Base-by-base conservation (phyloP, 2,113 vertebrate species). In the Dendrocopos noguchii region DNA sequence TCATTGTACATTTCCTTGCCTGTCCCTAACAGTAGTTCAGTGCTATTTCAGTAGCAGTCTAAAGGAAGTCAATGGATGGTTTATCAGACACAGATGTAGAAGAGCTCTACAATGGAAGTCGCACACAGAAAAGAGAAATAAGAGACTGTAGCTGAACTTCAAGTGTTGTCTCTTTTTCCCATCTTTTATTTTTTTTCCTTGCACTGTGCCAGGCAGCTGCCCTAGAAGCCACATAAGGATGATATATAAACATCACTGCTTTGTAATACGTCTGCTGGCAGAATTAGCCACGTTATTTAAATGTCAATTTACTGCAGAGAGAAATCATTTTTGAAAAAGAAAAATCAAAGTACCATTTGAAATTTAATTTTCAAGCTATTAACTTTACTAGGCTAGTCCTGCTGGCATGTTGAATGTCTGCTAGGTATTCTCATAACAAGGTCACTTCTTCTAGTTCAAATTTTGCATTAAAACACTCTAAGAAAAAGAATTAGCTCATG, bases 331-430 rank as follows among this genome's bases (percentile, higher is more conserved):
- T 20, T 4, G 21, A 78, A 60, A 60, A 74, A 70, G 25, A 56
- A 91, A 86, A 94, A 93, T 78, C 73, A 80, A 96, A 96, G 76
- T 68, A 78, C 53, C 76, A 81, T 68, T 94, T 9, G 2, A 94
- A 94, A 94, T 76, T 63, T 50, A 94, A 93, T 94, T 95, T 94
- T 94, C 82, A 92, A 88, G 87, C 73, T 73, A 90, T 86, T 86
- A 93, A 80, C 44, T 91, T 75, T 59, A 79, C 55, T 55, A 68
- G 50, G 55, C 57, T 90, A 36, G 80, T 81, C 76, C 79, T 83
- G 70, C 73, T 21, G 46, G 73, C 44, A 46, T 52, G 75, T 1
- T 90, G 79, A 91, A 91, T 39, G 50, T 87, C 89, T 94, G 56
- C 65, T 79, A 74, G 68, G 55, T 86, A 68, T 91, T 90, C 90